Percentiles rank a stretch among this genome's conserved stretches.
Evolutionary conservation across 2,797 vertebrate species (phyloP).

Genomic region (Anolis apletophallus): DNA sequence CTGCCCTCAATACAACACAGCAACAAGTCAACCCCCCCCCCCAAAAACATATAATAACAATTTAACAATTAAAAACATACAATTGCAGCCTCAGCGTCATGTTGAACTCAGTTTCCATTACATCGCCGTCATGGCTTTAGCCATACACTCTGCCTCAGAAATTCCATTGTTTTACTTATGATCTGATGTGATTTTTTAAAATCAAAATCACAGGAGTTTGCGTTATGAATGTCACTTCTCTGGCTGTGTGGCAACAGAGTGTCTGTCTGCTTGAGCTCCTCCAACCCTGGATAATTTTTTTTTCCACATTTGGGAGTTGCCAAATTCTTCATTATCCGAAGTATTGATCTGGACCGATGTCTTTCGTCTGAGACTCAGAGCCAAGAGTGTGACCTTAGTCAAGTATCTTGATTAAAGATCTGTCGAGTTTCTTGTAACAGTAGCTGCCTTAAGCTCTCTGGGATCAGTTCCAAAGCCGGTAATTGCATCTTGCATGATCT

Average conservation of each 20-base stretch:
- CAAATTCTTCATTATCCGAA: neutral
- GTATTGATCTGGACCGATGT: neutral
- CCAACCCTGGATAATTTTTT: neutral
- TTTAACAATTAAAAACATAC: too few species aligned
- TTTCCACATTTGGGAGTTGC: neutral
- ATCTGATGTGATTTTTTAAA: neutral
- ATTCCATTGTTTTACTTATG: neutral
- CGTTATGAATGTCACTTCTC: neutral
- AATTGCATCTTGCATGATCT: conserved; percentile 1
- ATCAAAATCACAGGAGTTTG: too few species aligned
- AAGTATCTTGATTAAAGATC: conserved; percentile 14
- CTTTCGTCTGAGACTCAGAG: conserved; percentile 2
- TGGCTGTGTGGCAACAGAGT: too few species aligned
- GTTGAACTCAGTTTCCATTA: too few species aligned
- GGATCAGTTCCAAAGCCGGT: conserved; percentile 21
- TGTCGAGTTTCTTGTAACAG: conserved; percentile 15
- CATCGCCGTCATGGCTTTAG: too few species aligned
- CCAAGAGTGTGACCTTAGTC: conserved; percentile 21
- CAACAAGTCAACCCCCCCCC: too few species aligned
- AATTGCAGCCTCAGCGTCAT: too few species aligned
- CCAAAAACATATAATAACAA: too few species aligned
- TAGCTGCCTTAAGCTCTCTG: conserved; percentile 2
- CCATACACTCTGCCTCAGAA: neutral
- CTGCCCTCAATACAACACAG: too few species aligned
- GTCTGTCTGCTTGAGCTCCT: neutral